Evolutionary conservation across 2,113 vertebrate species (phyloP).

Genomic region (Mohoua ochrocephala): DNA sequence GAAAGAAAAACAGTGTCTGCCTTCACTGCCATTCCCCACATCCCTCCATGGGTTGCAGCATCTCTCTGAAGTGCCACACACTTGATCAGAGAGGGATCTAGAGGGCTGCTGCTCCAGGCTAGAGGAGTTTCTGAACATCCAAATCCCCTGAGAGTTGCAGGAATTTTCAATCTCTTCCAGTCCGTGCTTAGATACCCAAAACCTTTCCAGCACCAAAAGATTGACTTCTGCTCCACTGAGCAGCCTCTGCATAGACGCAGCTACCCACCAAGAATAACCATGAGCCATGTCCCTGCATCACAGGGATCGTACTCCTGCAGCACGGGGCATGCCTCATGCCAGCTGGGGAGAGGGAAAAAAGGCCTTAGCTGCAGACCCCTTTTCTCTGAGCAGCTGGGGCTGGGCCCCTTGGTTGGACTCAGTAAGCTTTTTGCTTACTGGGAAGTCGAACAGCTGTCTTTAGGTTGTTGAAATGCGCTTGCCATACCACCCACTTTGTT

Average conservation of each 20-base stretch:
- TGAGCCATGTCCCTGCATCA: accelerated
- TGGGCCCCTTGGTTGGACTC: neutral
- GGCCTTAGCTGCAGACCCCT: neutral
- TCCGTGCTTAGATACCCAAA: neutral
- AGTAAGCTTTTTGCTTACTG: neutral
- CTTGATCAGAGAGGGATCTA: neutral
- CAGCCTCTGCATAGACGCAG: neutral
- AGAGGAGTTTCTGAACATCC: neutral
- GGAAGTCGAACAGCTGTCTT: neutral
- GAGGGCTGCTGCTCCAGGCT: neutral
- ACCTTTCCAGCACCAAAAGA: neutral
- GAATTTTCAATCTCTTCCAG: neutral
- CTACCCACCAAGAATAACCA: neutral
- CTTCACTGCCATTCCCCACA: neutral
- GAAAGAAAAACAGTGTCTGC: neutral
- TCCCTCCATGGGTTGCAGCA: neutral
- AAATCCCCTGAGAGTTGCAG: neutral
- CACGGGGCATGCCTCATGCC: neutral
- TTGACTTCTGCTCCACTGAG: neutral
- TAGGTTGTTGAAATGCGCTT: neutral
- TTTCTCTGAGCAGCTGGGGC: neutral
- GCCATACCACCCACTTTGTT: neutral
- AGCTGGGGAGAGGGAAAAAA: neutral
- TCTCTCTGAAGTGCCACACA: neutral
- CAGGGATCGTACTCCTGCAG: neutral